A percentile compares a stretch with the other conserved stretches of the same genome.
Conservation (phyloP, 2,113 vertebrate genomes). For the Bos javanicus region DNA sequence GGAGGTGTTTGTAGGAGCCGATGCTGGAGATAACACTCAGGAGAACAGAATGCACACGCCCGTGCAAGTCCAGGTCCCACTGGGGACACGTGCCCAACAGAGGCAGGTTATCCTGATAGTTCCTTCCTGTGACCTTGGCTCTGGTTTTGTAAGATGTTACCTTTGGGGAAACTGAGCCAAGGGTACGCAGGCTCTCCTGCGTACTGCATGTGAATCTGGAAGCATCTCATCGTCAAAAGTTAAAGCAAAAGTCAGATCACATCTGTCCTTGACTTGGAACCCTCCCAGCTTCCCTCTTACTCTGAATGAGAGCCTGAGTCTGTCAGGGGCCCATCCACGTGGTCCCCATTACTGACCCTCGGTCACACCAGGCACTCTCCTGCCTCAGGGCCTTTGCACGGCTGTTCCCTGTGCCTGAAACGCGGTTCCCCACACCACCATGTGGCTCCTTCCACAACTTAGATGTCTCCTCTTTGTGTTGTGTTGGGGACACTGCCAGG, state of each 20-base stretch:
- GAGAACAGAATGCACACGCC: not conserved
- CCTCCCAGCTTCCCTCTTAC: not conserved
- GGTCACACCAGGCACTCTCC: not conserved
- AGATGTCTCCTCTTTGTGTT: not conserved
- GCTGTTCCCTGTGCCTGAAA: not conserved
- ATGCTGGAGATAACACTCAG: rapidly evolving
- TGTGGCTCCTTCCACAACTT: not conserved
- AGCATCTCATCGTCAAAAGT: not conserved
- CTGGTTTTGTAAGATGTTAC: not conserved
- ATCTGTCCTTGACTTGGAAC: not conserved
- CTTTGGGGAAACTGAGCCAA: not conserved
- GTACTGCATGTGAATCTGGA: not conserved
- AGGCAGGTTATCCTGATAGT: rapidly evolving
- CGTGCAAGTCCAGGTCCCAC: rapidly evolving
- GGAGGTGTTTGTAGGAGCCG: not conserved
- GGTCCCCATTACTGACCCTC: not conserved
- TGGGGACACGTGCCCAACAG: rapidly evolving
- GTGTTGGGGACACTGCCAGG: not conserved
- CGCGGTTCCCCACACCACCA: not conserved
- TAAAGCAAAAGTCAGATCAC: not conserved
- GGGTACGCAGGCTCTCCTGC: rapidly evolving
- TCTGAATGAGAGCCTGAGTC: not conserved
- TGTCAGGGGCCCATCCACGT: not conserved
- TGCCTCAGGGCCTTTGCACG: not conserved
- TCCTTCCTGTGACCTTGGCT: not conserved